Conservation (phyloP, 2,888 invertebrate species). For the Rugalucina vietnamica region DNA sequence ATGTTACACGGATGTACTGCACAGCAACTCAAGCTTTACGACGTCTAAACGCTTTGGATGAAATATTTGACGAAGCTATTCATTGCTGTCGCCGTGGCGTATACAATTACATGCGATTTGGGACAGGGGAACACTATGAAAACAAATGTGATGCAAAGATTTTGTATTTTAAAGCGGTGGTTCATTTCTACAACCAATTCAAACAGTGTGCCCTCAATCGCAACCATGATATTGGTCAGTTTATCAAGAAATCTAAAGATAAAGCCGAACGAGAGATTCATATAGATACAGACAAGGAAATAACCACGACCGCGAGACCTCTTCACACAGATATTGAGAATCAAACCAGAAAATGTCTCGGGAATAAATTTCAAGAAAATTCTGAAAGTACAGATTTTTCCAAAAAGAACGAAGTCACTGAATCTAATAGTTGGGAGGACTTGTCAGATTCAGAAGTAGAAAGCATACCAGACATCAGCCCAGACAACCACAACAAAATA, state of each 20-base stretch:
- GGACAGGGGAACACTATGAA: not conserved
- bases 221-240: not conserved
- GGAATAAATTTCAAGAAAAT: too few relatives aligned
- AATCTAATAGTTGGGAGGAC: too few relatives aligned
- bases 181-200: not conserved
- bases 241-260: not conserved
- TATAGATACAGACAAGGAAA: not conserved
- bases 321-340: too few relatives aligned
- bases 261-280: not conserved
- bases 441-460: too few relatives aligned
- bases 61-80: not conserved
- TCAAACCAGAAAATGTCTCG: too few relatives aligned
- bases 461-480: too few relatives aligned
- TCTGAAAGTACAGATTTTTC: too few relatives aligned
- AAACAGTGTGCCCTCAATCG: not conserved
- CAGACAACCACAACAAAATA: too few relatives aligned
- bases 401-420: too few relatives aligned
- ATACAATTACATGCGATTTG: not conserved
- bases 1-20: not conserved
- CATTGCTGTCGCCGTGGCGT: not conserved
- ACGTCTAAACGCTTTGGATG: not conserved
- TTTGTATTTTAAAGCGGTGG: not conserved
- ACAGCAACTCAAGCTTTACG: not conserved
- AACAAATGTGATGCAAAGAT: not conserved
- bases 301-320: not conserved